phyloP scores from a whole-genome alignment of 1,140 invertebrate species.

The Drosophila persimilis region DNA sequence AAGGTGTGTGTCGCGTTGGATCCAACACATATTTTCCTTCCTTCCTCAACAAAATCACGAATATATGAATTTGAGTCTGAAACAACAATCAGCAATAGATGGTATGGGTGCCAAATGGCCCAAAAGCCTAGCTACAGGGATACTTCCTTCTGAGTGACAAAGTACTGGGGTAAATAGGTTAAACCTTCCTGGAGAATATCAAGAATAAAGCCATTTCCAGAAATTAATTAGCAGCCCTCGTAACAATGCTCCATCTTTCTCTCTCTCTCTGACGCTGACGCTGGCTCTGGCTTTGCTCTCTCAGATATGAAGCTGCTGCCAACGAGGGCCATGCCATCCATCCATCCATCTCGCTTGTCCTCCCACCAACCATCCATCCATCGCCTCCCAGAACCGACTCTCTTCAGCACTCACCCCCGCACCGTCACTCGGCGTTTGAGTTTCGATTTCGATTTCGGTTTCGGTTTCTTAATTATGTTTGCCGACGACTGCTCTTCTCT shows the following conservation, averaged over 20 bases:
- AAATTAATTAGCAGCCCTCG: too few relatives aligned
- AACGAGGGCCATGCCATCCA: conserved; percentile 33
- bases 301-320: conserved; percentile 41
- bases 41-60: too few relatives aligned
- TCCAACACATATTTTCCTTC: too few relatives aligned
- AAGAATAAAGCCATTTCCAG: too few relatives aligned
- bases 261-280: not conserved
- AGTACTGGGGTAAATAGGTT: too few relatives aligned
- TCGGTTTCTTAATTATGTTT: conserved; percentile 75
- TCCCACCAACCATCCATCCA: conserved; percentile 21
- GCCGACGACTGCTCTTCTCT: conserved; percentile 33
- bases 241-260: not conserved
- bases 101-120: too few relatives aligned
- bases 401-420: not conserved
- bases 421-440: conserved; percentile 2
- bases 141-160: too few relatives aligned
- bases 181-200: too few relatives aligned
- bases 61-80: too few relatives aligned
- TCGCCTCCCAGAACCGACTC: conserved; percentile 3
- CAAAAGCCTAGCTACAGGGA: too few relatives aligned
- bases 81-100: too few relatives aligned
- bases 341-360: conserved; percentile 58
- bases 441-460: conserved; percentile 44
- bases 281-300: conserved; percentile 1
- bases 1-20: too few relatives aligned